These are phyloP conservation scores for Lithosia quadra DNA, from an alignment of 2,888 invertebrate species.

Conservation along the genomic window DNA sequence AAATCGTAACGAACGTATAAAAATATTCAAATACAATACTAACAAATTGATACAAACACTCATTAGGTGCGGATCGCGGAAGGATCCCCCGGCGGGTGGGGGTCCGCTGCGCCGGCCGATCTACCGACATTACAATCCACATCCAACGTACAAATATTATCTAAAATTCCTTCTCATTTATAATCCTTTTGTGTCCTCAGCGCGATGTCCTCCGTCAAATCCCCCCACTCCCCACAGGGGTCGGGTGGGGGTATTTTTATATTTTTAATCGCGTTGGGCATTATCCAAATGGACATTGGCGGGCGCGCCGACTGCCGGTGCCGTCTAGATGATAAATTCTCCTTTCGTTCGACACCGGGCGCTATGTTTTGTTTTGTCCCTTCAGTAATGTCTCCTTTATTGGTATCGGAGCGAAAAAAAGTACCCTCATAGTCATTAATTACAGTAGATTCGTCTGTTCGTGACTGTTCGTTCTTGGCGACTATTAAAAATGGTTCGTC, in stretches of 20 bases:
- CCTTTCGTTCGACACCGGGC: conserved; percentile 85
- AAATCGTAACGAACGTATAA: conserved; percentile 85
- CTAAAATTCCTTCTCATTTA: conserved; percentile 88
- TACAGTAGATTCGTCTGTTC: conserved; percentile 82
- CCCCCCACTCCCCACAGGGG: conserved; percentile 64
- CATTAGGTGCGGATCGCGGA: conserved; percentile 83
- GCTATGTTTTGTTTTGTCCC: conserved; percentile 81
- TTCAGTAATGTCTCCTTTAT: conserved; percentile 78
- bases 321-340: conserved; percentile 86
- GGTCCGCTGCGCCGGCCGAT: conserved; percentile 63
- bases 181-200: conserved; percentile 88
- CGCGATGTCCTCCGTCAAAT: conserved; percentile 86
- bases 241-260: conserved; percentile 84
- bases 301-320: conserved; percentile 81
- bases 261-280: conserved; percentile 87
- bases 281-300: conserved; percentile 87
- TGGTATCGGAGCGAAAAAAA: conserved; percentile 77
- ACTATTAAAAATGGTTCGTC: conserved; percentile 81
- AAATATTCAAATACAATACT: conserved; percentile 87
- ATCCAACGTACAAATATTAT: conserved; percentile 87
- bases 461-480: conserved; percentile 80
- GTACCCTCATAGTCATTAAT: conserved; percentile 82
- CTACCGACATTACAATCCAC: conserved; percentile 85
- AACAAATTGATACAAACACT: conserved; percentile 87
- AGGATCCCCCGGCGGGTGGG: conserved; percentile 65